These are phyloP conservation scores for Neolamprologus kungweensis DNA, from an alignment of 2,113 vertebrate species.

Conservation along the genomic window DNA sequence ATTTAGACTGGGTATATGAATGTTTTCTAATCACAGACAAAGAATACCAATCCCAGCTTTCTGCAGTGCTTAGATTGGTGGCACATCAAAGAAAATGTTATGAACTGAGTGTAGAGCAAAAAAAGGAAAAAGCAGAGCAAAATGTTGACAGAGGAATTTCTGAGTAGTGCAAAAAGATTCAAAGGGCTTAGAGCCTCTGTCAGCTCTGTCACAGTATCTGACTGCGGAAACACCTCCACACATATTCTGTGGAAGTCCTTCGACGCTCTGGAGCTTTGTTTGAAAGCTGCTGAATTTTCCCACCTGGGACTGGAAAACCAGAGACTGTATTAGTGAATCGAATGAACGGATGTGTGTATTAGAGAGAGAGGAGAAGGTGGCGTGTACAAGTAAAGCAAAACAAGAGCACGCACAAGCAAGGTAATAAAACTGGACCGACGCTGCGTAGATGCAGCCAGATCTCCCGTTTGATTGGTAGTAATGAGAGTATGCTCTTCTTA, in stretches of 20 bases:
- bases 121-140: background rate
- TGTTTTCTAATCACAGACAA: background rate
- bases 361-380: background rate
- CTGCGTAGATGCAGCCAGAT: conserved; percentile 13
- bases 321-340: background rate
- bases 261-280: background rate
- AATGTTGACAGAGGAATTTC: background rate
- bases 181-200: background rate
- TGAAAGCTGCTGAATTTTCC: background rate
- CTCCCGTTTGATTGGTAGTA: background rate
- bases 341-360: background rate
- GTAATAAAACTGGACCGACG: background rate
- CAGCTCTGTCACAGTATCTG: background rate
- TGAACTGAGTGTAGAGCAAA: background rate
- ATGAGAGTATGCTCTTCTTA: background rate
- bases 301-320: background rate
- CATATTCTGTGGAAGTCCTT: background rate
- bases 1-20: background rate
- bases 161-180: background rate
- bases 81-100: background rate
- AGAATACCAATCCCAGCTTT: background rate
- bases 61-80: background rate
- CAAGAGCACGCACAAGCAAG: background rate
- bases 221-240: background rate
- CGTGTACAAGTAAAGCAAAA: background rate